Base-by-base conservation (phyloP, 1,140 invertebrate genomes). In the Drosophila seguyi region DNA sequence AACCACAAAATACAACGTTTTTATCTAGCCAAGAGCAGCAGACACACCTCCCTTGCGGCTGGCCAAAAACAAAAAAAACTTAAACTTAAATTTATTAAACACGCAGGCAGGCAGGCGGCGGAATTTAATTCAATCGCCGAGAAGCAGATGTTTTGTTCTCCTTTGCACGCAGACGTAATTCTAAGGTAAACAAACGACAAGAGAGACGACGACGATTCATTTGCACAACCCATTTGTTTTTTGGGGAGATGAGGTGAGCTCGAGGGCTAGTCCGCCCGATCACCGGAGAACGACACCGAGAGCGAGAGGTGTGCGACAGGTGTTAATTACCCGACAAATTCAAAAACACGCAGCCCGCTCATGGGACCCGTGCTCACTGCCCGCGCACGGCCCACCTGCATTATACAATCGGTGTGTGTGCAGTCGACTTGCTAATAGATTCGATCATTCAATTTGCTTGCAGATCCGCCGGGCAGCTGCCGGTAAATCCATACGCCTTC, bases 261-360 rank as follows among this genome's bases (percentile, higher is more conserved):
- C 60, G 31, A 58, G 22, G 39, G 52, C n/a, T 14, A n/a, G 31
- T 14, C 18, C 27, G 10, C 6, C 22, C 50, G 31, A 52, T 36
- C 50, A 18, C 18, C 29, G 31, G 59, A 22, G 52, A 45, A 47
- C 22, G 47, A 13, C 7, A 44, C 31, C 18, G 45, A n/a, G 25
- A 48, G 25, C 25, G 36, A 45, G 29, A 52, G 57, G 13, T 38
- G 34, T 34, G 71, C 57, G 52, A 88, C 63, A 88, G 74, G 84
- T 88, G 84, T 81, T 88, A 88, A 88, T 90, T 88, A 77, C 29
- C 77, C 50, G 69, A 68, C 81, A 90, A 85, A 87, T 87, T 87
- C 57, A 81, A 81, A 80, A 90, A 80, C 83, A 87, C 83, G 83
- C 81, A 82, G 50, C 44, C 62, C 75, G 75, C 83, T 88, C 84